phyloP scores from a whole-genome alignment of 2,888 invertebrate species.

The Proisotoma minuta region DNA sequence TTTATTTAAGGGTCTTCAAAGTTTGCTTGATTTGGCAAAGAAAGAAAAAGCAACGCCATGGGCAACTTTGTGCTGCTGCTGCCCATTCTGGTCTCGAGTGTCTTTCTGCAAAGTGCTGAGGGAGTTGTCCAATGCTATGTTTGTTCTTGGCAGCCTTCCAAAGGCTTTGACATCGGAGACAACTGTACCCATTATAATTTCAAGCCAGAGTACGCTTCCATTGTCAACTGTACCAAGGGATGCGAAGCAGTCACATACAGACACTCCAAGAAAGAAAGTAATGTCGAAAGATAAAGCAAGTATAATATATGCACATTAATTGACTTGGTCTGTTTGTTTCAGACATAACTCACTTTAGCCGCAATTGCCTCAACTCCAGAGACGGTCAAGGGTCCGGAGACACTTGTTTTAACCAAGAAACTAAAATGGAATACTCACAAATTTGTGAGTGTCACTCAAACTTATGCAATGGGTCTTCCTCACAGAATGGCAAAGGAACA shows the following conservation, averaged over 20 bases:
- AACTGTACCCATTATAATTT: constrained; percentile 43
- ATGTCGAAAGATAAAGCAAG: not conserved
- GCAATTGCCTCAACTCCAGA: constrained; percentile 37
- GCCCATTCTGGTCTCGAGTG: constrained; percentile 6
- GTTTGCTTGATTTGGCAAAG: too few species aligned
- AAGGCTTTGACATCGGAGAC: constrained; percentile 29
- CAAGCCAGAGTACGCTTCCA: constrained; percentile 21
- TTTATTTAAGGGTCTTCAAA: too few species aligned
- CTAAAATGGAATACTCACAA: not conserved
- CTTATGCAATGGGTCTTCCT: constrained; percentile 32
- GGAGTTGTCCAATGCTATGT: constrained; percentile 44
- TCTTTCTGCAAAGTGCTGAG: constrained; percentile 11
- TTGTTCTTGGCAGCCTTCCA: constrained; percentile 41
- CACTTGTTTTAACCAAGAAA: constrained; percentile 31
- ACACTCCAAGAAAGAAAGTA: constrained; percentile 41
- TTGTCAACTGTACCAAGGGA: constrained; percentile 36
- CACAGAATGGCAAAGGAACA: not conserved
- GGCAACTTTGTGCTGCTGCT: constrained; percentile 13
- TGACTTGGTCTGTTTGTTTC: constrained; percentile 11
- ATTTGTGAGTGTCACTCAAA: constrained; percentile 40
- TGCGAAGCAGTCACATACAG: constrained; percentile 41
- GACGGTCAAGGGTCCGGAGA: constrained; percentile 26
- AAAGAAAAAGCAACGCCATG: too few species aligned
- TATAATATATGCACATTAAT: constrained; percentile 10
- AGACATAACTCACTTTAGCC: constrained; percentile 41